Percentiles rank a stretch among this genome's conserved stretches.
These are phyloP conservation scores for Lepidurus couesii DNA, from an alignment of 1,140 invertebrate genomes.

Conservation along the genomic window DNA sequence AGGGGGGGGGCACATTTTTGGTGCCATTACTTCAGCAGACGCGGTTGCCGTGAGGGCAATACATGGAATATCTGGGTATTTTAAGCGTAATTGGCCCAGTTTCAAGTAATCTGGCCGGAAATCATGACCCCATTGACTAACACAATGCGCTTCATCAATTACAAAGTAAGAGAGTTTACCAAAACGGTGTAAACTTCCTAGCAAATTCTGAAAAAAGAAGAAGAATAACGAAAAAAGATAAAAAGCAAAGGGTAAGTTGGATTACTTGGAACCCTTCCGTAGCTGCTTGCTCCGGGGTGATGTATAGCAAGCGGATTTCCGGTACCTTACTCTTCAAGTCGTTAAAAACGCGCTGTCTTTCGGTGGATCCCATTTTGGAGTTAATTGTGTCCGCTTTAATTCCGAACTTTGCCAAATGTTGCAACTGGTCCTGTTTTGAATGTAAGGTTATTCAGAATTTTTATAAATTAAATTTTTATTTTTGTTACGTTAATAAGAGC, in stretches of 20 bases:
- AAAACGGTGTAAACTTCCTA: slow-evolving; percentile 48
- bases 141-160: slow-evolving; percentile 96
- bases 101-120: slow-evolving; percentile 92
- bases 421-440: slow-evolving; percentile 49
- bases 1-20: background rate
- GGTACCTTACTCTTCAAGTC: slow-evolving; percentile 65
- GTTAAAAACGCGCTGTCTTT: slow-evolving; percentile 64
- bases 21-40: slow-evolving; percentile 45
- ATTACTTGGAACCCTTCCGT: slow-evolving; percentile 63
- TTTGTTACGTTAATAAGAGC: slow-evolving; percentile 56
- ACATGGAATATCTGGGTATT: slow-evolving; percentile 66
- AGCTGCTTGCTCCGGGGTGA: slow-evolving; percentile 85
- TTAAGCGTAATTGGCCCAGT: slow-evolving; percentile 64
- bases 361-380: slow-evolving; percentile 69
- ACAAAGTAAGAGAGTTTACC: slow-evolving; percentile 56
- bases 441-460: too few species aligned
- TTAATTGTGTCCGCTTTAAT: slow-evolving; percentile 79
- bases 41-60: slow-evolving; percentile 93
- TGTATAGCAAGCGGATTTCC: slow-evolving; percentile 73
- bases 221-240: background rate
- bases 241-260: slow-evolving; percentile 6
- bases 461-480: too few species aligned
- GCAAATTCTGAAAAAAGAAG: slow-evolving; percentile 41
- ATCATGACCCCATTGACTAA: slow-evolving; percentile 97
- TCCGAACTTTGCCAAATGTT: slow-evolving; percentile 53